Evolutionary conservation across 2,113 vertebrate genomes (phyloP).

Genomic region (Spilogale gracilis): DNA sequence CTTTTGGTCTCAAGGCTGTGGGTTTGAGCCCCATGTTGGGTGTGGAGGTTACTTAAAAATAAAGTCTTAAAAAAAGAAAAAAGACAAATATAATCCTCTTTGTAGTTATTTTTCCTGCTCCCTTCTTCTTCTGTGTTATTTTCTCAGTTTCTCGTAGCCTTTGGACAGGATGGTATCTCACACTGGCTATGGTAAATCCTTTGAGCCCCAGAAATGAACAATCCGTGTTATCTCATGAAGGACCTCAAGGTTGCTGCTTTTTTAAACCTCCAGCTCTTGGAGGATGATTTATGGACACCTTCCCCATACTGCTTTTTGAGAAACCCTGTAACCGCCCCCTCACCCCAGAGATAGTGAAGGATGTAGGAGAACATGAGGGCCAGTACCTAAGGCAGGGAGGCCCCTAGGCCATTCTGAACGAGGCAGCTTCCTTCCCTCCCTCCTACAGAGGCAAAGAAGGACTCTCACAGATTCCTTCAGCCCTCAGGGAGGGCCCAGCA

Average conservation of each 20-base stretch:
- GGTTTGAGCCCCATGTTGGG: not conserved
- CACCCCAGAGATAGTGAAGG: not conserved
- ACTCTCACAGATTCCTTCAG: not conserved
- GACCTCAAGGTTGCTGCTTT: not conserved
- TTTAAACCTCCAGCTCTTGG: not conserved
- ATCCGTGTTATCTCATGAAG: not conserved
- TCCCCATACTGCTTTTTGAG: not conserved
- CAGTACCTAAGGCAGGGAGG: not conserved
- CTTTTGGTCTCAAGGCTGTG: not conserved
- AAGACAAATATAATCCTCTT: not conserved
- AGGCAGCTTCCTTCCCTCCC: not conserved
- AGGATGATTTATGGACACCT: not conserved
- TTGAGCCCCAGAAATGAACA: not conserved
- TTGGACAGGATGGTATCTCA: not conserved
- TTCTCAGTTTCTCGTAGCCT: not conserved
- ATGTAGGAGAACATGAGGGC: not conserved
- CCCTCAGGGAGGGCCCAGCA: not conserved
- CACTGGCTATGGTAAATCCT: not conserved
- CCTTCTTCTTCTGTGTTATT: not conserved
- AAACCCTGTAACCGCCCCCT: not conserved
- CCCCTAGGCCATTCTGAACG: not conserved
- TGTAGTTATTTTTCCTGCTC: not conserved
- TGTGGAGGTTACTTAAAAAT: not conserved
- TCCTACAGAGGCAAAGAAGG: not conserved
- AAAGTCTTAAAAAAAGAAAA: not conserved